Evolutionary conservation across 1,140 invertebrate species (phyloP).

Genomic region (Ceratitis capitata): DNA sequence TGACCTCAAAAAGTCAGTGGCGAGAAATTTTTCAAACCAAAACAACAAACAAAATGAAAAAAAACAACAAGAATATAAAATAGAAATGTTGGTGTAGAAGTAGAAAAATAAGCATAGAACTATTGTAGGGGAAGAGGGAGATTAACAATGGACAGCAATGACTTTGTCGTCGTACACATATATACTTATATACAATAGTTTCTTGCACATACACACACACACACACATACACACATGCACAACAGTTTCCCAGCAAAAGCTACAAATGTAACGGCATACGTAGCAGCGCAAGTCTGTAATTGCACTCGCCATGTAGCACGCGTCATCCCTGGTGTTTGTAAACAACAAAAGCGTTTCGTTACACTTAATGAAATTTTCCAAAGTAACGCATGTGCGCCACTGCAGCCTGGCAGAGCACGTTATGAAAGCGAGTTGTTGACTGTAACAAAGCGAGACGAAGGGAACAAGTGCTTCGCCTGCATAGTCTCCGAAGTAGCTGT

Average conservation of each 20-base stretch:
- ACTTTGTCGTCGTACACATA: not conserved
- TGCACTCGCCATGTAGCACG: not conserved
- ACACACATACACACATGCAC: not conserved
- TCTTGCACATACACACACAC: not conserved
- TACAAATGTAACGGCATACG: no score
- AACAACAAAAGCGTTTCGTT: not conserved
- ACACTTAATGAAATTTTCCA: constrained; percentile 6
- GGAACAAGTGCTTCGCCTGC: no score
- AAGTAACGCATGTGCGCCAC: not conserved
- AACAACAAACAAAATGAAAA: no score
- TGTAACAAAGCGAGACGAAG: no score
- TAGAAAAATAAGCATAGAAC: no score
- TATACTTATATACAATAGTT: not conserved
- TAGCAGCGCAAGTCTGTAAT: not conserved
- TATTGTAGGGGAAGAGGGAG: no score
- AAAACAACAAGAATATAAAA: no score
- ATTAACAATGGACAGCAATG: not conserved
- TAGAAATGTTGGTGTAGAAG: no score
- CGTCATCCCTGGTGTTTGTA: not conserved
- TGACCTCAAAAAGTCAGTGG: constrained; percentile 26
- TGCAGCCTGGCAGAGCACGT: not conserved
- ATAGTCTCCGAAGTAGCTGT: not conserved
- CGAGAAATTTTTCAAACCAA: not conserved
- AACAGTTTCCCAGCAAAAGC: no score
- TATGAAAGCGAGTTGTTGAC: not conserved